A percentile compares a stretch with the other conserved stretches of the same genome.
Conservation (phyloP, 1,140 invertebrate genomes). For the Apis dorsata region DNA sequence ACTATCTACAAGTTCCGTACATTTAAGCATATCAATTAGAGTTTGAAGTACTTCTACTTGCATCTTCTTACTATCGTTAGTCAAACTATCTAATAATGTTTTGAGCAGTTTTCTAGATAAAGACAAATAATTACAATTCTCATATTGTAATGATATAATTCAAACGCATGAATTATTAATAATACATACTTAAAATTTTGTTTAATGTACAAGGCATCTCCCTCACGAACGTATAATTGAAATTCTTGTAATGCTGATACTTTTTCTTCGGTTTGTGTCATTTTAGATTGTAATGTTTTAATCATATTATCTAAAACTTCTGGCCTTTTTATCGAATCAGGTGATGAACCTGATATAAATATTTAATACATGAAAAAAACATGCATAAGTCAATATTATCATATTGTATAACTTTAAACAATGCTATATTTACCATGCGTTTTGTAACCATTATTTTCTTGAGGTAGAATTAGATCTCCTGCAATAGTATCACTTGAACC, state of each 20-base stretch:
- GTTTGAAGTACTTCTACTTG: constrained; percentile 88
- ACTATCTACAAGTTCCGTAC: constrained; percentile 85
- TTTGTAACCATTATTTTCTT: constrained; percentile 79
- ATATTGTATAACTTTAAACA: background rate
- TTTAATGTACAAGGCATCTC: constrained; percentile 75
- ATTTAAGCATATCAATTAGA: constrained; percentile 90
- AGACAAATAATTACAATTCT: background rate
- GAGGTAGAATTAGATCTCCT: constrained; percentile 77
- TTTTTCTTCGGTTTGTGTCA: constrained; percentile 69
- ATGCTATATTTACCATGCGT: constrained; percentile 68
- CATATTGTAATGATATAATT: background rate
- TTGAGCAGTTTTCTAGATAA: constrained; percentile 84
- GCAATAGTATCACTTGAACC: constrained; percentile 78
- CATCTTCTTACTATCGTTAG: constrained; percentile 84
- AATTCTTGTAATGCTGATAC: constrained; percentile 74
- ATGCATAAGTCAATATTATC: no score
- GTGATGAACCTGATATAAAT: constrained; percentile 65
- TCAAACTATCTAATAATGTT: constrained; percentile 87
- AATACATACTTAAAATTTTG: constrained; percentile 81
- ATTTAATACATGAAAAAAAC: background rate
- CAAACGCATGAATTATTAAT: background rate
- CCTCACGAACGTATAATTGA: constrained; percentile 75
- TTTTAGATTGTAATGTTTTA: constrained; percentile 71
- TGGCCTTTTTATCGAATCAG: constrained; percentile 73
- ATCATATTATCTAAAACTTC: constrained; percentile 76